Base-by-base conservation (phyloP, 2,797 vertebrate species). In the Orientallactaga sibirica region DNA sequence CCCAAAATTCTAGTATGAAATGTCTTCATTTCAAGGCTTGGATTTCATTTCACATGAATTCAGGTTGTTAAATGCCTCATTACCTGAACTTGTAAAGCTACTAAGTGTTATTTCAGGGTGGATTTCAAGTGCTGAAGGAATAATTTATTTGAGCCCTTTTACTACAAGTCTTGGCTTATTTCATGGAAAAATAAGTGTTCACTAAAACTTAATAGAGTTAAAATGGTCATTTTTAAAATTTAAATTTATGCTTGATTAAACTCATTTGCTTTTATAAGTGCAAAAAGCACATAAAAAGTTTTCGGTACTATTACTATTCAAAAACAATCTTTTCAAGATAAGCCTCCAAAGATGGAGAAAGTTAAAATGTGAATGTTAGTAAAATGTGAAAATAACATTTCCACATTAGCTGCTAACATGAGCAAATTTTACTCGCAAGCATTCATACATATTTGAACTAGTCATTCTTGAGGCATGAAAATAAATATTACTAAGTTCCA, bases 11-110 rank as follows among this genome's bases (percentile, higher is more conserved):
- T 66, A 41, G 41, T 27, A 66, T 29, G n/a, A 74, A 86, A 41
- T 37, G 62, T 25, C 29, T 92, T 22, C n/a, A 73, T 86, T 80
- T 64, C 24, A 70, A 92, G 37, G n/a, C 37, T 62, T 71, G 16
- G 29, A 71, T 61, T 41, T 86, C n/a, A 73, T 52, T 66, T 25
- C 58, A 66, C 52, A 64, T 43, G 70, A 64, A 64, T 52, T 79
- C 29, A 71, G 25, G 8, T 92, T 91, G 58, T 79, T 96, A 95
- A 94, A 87, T 33, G n/a, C 86, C 86, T 96, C 93, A 67, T 81
- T 96, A 91, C 33, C 43, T 76, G 73, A 89, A 94, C 37, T 87
- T 91, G 79, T 90, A 91, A 94, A 91, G n/a, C 58, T 84, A 76
- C 37, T 89, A 80, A 94, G 84, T 75, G 33, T 62, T 86, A 94